These are phyloP conservation scores for Progne subis DNA, from an alignment of 2,113 vertebrate genomes.

Conservation along the genomic window DNA sequence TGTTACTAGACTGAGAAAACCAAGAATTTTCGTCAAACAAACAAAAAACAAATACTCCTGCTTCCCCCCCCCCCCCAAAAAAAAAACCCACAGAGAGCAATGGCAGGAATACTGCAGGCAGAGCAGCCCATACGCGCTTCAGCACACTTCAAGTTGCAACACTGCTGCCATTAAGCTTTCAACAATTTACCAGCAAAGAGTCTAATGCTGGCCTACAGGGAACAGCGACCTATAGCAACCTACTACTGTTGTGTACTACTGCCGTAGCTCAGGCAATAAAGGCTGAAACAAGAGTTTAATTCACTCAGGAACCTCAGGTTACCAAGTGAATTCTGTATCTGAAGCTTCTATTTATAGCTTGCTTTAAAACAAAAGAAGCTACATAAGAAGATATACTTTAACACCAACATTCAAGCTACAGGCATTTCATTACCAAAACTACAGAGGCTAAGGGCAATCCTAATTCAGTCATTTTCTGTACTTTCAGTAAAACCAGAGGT, in stretches of 20 bases:
- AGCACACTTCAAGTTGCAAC: neutral
- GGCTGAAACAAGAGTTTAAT: neutral
- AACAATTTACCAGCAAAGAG: neutral
- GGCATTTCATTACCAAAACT: neutral
- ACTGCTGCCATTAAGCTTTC: neutral
- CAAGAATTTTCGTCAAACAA: neutral
- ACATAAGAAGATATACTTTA: neutral
- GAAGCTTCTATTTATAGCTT: neutral
- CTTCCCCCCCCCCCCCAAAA: fast-evolving
- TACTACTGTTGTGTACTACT: neutral
- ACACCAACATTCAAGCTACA: neutral
- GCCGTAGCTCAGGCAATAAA: neutral
- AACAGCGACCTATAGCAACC: neutral
- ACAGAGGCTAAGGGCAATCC: neutral
- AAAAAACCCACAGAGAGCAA: neutral
- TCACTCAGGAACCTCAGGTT: neutral
- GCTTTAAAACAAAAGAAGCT: neutral
- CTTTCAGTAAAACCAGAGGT: neutral
- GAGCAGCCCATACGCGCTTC: neutral
- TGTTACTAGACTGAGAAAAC: neutral
- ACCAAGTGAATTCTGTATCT: neutral
- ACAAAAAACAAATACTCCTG: neutral
- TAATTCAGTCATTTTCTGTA: neutral
- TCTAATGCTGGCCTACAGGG: neutral
- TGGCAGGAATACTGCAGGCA: neutral